Conservation (phyloP, 1,140 invertebrate genomes). For the Bombus picipes region DNA sequence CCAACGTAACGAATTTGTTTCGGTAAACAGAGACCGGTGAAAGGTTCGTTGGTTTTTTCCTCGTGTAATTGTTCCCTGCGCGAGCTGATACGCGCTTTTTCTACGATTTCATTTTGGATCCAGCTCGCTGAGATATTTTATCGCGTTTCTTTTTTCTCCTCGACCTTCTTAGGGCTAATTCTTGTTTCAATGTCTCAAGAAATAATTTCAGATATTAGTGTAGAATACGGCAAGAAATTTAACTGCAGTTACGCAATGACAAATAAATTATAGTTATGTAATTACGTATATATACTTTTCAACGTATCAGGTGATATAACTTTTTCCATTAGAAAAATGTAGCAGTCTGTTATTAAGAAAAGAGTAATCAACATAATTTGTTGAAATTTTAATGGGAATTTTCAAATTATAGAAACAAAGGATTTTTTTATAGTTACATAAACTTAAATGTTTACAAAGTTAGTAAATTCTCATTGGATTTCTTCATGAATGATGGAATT, state of each 20-base stretch:
- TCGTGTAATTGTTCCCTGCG: not conserved
- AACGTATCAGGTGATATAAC: not conserved
- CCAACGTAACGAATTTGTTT: slow-evolving; percentile 19
- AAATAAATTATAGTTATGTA: not conserved
- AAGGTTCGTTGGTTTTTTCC: slow-evolving; percentile 8
- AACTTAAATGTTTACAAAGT: too few relatives aligned
- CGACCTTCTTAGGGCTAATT: not conserved
- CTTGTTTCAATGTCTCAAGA: too few relatives aligned
- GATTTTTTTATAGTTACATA: too few relatives aligned
- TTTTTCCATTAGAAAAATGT: not conserved
- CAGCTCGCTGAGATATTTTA: not conserved
- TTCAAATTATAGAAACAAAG: too few relatives aligned
- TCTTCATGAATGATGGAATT: too few relatives aligned
- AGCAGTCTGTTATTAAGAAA: too few relatives aligned
- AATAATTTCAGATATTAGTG: not conserved
- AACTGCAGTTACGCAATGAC: too few relatives aligned
- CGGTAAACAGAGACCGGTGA: not conserved
- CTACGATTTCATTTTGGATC: not conserved
- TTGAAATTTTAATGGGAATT: too few relatives aligned
- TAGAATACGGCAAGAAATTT: not conserved
- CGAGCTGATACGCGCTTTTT: not conserved
- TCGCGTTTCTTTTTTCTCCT: not conserved
- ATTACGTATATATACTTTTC: not conserved
- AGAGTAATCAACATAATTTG: too few relatives aligned
- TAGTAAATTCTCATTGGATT: too few relatives aligned